Percentiles rank a stretch among this genome's conserved stretches.
Conservation (phyloP, 2,113 vertebrate genomes). For the Nothoprocta pentlandii region DNA sequence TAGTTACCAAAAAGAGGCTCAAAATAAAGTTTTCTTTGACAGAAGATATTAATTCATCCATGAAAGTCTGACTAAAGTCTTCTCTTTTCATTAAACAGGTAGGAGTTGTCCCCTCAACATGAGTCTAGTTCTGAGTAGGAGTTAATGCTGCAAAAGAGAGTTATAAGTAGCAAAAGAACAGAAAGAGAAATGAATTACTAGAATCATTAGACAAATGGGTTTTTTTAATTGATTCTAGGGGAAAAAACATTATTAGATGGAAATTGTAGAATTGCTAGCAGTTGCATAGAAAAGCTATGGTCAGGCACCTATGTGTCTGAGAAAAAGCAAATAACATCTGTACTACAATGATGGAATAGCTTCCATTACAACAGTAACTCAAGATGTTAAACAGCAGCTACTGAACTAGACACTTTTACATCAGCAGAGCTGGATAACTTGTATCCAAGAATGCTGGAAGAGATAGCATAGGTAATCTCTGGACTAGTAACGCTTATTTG, state of each 20-base stretch:
- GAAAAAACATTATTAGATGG: not conserved
- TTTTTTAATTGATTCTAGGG: not conserved
- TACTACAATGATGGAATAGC: not conserved
- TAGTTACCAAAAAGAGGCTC: not conserved
- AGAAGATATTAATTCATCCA: not conserved
- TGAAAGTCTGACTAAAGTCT: not conserved
- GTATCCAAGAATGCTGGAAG: not conserved
- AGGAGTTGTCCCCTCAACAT: not conserved
- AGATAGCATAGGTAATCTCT: not conserved
- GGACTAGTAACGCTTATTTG: not conserved
- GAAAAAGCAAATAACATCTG: slow-evolving; percentile 25
- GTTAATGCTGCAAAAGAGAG: not conserved
- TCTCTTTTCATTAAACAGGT: not conserved
- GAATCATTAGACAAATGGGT: not conserved
- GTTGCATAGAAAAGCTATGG: not conserved
- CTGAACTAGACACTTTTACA: slow-evolving; percentile 28
- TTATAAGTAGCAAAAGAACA: not conserved
- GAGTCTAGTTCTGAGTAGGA: not conserved
- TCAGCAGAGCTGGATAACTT: not conserved
- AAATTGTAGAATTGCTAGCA: not conserved
- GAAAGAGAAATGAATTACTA: not conserved
- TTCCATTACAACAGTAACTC: slow-evolving; percentile 38
- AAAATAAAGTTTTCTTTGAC: not conserved
- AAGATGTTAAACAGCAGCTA: not conserved
- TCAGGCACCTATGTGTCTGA: not conserved